A percentile compares a stretch with the other conserved stretches of the same genome.
These are phyloP conservation scores for Hedychridium roseum DNA, from an alignment of 2,888 invertebrate genomes.

Conservation along the genomic window DNA sequence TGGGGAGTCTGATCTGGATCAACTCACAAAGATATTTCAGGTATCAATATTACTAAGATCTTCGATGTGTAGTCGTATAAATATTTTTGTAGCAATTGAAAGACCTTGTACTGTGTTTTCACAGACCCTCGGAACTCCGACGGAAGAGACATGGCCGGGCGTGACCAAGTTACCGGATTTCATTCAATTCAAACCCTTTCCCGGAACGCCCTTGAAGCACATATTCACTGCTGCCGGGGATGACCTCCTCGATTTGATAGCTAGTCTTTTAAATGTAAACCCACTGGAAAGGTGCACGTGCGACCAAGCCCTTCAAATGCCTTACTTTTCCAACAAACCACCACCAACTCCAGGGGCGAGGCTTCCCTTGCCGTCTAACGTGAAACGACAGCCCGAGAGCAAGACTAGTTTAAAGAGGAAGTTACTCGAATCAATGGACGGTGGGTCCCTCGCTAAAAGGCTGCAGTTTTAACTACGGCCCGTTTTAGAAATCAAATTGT, in stretches of 20 bases:
- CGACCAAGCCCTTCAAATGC: constrained; percentile 85
- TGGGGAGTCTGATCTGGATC: constrained; percentile 97
- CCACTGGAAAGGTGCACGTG: constrained; percentile 85
- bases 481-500: no score
- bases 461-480: constrained; percentile 69
- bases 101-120: constrained; percentile 9
- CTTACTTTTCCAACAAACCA: constrained; percentile 91
- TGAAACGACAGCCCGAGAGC: constrained; percentile 70
- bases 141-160: constrained; percentile 91
- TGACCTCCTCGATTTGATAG: constrained; percentile 85
- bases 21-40: constrained; percentile 93
- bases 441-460: constrained; percentile 73
- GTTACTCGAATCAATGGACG: constrained; percentile 75
- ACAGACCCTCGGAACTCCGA: constrained; percentile 84
- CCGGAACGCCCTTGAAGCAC: constrained; percentile 83
- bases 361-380: constrained; percentile 79
- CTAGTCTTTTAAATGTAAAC: constrained; percentile 79
- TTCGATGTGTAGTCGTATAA: not conserved
- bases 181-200: constrained; percentile 88
- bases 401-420: constrained; percentile 81
- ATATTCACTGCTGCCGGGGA: constrained; percentile 96
- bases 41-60: constrained; percentile 65
- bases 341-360: constrained; percentile 85
- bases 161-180: constrained; percentile 85
- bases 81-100: not conserved